Percentiles rank a stretch among this genome's conserved stretches.
These are phyloP conservation scores for Yponomeuta evonymella DNA, from an alignment of 2,888 invertebrate genomes.

Conservation along the genomic window DNA sequence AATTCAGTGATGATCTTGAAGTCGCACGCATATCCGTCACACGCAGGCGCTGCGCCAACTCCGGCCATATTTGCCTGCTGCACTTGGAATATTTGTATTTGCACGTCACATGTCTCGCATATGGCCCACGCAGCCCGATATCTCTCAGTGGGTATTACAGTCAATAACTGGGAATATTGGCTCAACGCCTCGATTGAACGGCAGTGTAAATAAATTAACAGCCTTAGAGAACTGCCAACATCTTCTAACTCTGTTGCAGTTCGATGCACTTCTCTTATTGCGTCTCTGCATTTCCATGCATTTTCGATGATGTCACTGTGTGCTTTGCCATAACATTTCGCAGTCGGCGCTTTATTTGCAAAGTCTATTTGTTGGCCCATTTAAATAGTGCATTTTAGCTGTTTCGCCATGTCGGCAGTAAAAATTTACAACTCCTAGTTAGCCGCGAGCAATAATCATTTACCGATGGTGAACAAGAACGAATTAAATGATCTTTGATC, in stretches of 20 bases:
- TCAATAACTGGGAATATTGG: constrained; percentile 13
- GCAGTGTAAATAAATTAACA: constrained; percentile 10
- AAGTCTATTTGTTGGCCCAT: neutral
- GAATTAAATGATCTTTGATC: no score
- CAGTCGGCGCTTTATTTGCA: neutral
- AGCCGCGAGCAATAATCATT: constrained; percentile 17
- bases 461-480: constrained; percentile 26
- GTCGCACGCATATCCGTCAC: constrained; percentile 22
- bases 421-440: constrained; percentile 7
- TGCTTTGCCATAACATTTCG: constrained; percentile 4
- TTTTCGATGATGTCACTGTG: constrained; percentile 5
- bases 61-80: constrained; percentile 34
- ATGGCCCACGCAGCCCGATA: constrained; percentile 10
- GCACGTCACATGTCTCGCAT: constrained; percentile 10
- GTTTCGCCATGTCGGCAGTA: constrained; percentile 3
- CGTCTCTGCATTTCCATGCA: constrained; percentile 2
- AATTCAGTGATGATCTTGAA: constrained; percentile 8
- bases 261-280: constrained; percentile 5
- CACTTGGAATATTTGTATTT: constrained; percentile 38
- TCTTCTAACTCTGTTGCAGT: constrained; percentile 6
- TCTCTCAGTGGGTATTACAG: constrained; percentile 1
- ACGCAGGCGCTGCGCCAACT: constrained; percentile 37
- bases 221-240: constrained; percentile 1
- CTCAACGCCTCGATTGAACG: constrained; percentile 3
- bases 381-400: neutral